These are phyloP conservation scores for Polypterus bichir DNA, from an alignment of 2,113 vertebrate genomes.

Conservation along the genomic window DNA sequence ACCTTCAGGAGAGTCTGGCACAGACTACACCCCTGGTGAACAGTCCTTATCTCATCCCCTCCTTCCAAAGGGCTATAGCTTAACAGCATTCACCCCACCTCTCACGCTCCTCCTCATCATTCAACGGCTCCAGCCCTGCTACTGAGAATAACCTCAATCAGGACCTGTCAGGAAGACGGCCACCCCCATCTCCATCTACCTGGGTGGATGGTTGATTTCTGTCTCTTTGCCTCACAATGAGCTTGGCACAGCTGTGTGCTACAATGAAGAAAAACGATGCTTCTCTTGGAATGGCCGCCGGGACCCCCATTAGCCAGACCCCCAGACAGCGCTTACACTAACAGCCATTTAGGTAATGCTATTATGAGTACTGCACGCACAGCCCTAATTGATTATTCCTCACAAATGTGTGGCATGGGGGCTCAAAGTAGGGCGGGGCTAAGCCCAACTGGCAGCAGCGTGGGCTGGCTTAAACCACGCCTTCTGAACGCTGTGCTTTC, in stretches of 20 bases:
- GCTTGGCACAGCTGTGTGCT: neutral
- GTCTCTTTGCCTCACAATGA: no score
- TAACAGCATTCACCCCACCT: constrained; percentile 34
- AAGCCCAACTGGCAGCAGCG: rapidly evolving
- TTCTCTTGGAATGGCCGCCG: constrained; percentile 1
- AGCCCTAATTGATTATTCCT: constrained; percentile 15
- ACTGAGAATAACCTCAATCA: no score
- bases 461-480: neutral
- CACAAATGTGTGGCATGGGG: neutral
- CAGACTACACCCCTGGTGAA: no score
- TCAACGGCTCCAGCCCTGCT: no score
- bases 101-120: neutral
- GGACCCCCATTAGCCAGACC: constrained; percentile 2
- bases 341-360: constrained; percentile 18
- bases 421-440: neutral
- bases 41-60: no score
- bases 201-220: no score
- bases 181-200: no score
- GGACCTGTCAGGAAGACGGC: no score
- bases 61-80: no score
- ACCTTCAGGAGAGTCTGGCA: no score
- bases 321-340: constrained; percentile 17
- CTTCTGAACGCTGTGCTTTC: rapidly evolving
- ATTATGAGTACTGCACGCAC: constrained; percentile 9
- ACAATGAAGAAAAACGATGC: neutral